Evolutionary conservation across 2,888 invertebrate species (phyloP).

Genomic region (Himalopsyche japonica): DNA sequence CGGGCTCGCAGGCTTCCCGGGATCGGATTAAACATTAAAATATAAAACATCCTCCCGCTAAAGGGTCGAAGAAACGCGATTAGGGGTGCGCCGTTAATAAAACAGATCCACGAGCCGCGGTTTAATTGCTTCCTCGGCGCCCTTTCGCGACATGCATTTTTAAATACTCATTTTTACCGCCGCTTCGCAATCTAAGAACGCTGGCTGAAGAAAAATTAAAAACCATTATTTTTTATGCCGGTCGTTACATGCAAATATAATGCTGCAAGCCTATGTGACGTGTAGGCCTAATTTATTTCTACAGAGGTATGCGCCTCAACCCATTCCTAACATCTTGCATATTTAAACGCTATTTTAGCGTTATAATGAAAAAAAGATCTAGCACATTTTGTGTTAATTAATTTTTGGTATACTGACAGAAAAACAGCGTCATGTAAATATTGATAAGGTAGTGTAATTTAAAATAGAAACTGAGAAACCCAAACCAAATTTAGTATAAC

Average conservation of each 20-base stretch:
- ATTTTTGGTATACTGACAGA: no score
- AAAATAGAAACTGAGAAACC: no score
- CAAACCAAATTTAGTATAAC: no score
- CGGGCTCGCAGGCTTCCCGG: background rate
- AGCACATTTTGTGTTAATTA: no score
- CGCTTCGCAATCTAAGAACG: conserved; percentile 17
- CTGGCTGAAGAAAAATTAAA: conserved; percentile 62
- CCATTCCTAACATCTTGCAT: background rate
- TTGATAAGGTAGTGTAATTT: no score
- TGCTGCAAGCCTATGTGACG: conserved; percentile 40
- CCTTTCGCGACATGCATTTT: conserved; percentile 56
- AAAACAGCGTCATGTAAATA: no score
- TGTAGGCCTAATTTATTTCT: conserved; percentile 53
- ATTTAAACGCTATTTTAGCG: background rate
- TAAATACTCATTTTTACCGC: conserved; percentile 63
- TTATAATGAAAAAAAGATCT: no score
- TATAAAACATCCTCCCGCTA: conserved; percentile 14
- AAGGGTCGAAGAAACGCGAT: conserved; percentile 25
- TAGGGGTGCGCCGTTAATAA: conserved; percentile 52
- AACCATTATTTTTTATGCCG: conserved; percentile 48
- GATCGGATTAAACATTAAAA: conserved; percentile 25
- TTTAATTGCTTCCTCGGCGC: conserved; percentile 63
- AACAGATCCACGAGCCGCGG: conserved; percentile 52
- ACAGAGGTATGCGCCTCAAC: background rate
- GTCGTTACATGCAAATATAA: conserved; percentile 27